These are phyloP conservation scores for Microcebus ravelobensis DNA, from an alignment of 2,113 vertebrate genomes.

Conservation along the genomic window DNA sequence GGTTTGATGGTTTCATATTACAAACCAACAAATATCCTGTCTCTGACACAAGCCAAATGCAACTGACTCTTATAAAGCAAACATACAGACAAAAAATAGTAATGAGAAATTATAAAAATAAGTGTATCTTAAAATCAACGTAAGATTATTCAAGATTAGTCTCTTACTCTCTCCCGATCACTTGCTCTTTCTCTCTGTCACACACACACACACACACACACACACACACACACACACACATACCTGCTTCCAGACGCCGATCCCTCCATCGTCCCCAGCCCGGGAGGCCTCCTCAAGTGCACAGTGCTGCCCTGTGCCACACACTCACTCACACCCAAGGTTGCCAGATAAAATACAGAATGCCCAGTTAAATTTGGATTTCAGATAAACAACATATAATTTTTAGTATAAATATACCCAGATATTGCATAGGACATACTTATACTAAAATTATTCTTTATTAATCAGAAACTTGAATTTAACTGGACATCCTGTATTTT, in stretches of 20 bases:
- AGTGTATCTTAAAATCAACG: neutral
- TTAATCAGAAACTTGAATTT: neutral
- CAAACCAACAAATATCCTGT: neutral
- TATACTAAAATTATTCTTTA: neutral
- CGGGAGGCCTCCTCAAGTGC: neutral
- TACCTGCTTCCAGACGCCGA: neutral
- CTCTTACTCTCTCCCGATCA: neutral
- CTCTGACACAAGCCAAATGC: neutral
- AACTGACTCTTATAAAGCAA: constrained; percentile 36
- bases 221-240: neutral
- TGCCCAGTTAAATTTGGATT: neutral
- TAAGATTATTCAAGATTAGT: neutral
- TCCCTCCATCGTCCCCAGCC: neutral
- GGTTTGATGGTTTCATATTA: neutral
- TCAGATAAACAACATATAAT: neutral
- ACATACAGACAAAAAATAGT: neutral
- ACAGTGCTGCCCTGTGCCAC: neutral
- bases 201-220: neutral
- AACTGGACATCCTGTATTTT: neutral
- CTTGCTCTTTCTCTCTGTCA: neutral
- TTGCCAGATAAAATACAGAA: neutral
- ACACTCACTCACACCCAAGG: neutral
- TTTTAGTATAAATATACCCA: neutral
- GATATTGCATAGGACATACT: neutral
- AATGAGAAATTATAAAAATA: neutral